Percentiles rank a stretch among this genome's conserved stretches.
phyloP scores from a whole-genome alignment of 2,888 invertebrate genomes.

The Digitonthophagus gazella region DNA sequence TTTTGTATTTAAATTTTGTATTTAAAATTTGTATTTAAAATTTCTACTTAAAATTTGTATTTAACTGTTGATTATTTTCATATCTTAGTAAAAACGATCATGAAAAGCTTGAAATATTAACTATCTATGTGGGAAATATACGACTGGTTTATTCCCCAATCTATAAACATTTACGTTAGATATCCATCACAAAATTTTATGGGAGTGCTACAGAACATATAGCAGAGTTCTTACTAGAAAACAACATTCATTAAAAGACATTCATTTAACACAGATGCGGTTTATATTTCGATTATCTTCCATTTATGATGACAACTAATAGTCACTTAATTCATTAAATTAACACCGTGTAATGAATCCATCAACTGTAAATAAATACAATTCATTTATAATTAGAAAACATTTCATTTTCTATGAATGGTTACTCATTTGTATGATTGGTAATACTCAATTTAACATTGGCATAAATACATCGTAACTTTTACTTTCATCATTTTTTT shows the following conservation, averaged over 20 bases:
- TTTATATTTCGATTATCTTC: too few relatives aligned
- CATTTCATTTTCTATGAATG: too few relatives aligned
- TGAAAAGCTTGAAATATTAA: not conserved
- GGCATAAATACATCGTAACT: too few relatives aligned
- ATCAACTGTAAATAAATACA: too few relatives aligned
- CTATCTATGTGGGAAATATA: not conserved
- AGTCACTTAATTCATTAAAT: too few relatives aligned
- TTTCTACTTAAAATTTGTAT: not conserved
- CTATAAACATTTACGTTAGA: not conserved
- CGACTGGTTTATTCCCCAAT: not conserved
- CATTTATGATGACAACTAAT: too few relatives aligned
- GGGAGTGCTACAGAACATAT: not conserved
- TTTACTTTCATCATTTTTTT: too few relatives aligned
- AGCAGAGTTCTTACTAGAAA: not conserved
- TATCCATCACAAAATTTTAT: not conserved
- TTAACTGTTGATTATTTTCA: not conserved
- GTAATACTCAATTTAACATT: too few relatives aligned
- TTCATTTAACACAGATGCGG: not conserved
- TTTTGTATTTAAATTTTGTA: not conserved
- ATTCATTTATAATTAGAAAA: too few relatives aligned
- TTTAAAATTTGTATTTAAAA: too few relatives aligned
- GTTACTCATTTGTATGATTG: too few relatives aligned
- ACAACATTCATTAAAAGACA: not conserved
- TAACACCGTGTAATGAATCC: too few relatives aligned
- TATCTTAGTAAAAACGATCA: not conserved